Evolutionary conservation across 92 coral and sea anemone species (phyloP).

Genomic region (Micromussa lordhowensis): DNA sequence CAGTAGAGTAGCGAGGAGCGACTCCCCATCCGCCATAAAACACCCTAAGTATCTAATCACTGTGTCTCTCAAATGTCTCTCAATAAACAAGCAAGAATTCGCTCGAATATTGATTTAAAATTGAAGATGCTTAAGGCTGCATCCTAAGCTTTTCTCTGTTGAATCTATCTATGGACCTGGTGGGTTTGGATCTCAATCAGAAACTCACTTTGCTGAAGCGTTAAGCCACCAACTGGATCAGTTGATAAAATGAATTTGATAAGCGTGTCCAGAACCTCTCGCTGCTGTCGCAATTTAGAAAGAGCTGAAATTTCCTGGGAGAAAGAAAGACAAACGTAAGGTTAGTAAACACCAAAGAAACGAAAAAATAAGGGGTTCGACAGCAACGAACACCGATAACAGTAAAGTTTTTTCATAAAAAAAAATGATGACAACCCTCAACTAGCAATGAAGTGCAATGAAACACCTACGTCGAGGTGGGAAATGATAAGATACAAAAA

Average conservation of each 20-base stretch:
- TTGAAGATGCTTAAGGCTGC: neutral
- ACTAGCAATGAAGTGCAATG: too few relatives aligned
- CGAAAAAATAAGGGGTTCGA: neutral
- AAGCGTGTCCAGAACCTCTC: slow-evolving; percentile 81
- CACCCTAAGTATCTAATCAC: neutral
- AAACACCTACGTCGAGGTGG: too few relatives aligned
- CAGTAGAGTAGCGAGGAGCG: neutral
- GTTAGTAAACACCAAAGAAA: neutral
- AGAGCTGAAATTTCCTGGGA: slow-evolving; percentile 84
- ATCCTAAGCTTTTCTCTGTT: too few relatives aligned
- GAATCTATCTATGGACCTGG: neutral
- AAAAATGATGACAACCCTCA: too few relatives aligned
- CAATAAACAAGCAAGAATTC: neutral
- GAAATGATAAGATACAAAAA: neutral
- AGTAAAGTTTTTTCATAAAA: too few relatives aligned
- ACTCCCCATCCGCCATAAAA: neutral
- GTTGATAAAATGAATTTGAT: slow-evolving; percentile 68
- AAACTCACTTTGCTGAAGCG: slow-evolving; percentile 75
- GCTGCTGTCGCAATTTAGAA: slow-evolving; percentile 83
- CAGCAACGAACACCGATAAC: too few relatives aligned
- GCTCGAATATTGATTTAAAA: too few relatives aligned
- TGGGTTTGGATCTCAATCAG: neutral
- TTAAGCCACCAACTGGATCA: slow-evolving; percentile 61
- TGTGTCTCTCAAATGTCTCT: neutral
- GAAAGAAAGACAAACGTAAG: neutral